phyloP scores from a whole-genome alignment of 2,797 vertebrate genomes.

The Oreochromis mossambicus region DNA sequence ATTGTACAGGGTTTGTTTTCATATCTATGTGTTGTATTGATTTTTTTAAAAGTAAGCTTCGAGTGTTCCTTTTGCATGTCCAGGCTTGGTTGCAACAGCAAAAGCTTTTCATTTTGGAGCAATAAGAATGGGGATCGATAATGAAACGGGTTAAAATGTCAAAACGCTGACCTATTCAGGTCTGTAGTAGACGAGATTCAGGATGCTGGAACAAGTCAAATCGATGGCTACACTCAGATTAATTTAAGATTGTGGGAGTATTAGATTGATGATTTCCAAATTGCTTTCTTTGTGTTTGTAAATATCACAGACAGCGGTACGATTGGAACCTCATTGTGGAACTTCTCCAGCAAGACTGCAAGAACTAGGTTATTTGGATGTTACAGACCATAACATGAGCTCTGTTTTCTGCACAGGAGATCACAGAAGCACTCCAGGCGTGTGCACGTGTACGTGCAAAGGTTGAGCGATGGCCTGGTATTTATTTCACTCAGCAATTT shows the following conservation, averaged over 20 bases:
- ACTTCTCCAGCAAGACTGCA: not conserved
- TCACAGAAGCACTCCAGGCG: constrained; percentile 19
- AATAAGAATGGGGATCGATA: not conserved
- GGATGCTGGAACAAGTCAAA: not conserved
- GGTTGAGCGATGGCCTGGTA: constrained; percentile 57
- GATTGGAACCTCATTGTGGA: not conserved
- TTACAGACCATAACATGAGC: constrained; percentile 13
- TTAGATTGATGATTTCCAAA: not conserved
- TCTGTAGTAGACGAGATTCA: not conserved
- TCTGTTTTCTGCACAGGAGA: constrained; percentile 13
- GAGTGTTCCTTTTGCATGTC: not conserved
- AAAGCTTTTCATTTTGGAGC: not conserved
- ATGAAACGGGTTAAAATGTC: not conserved
- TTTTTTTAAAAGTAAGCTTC: not conserved
- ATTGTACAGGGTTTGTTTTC: not conserved
- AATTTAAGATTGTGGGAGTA: not conserved
- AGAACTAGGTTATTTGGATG: not conserved
- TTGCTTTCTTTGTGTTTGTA: not conserved
- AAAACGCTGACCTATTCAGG: not conserved
- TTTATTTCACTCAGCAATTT: constrained; percentile 72
- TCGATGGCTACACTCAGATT: not conserved
- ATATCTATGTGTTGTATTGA: not conserved
- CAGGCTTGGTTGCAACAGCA: not conserved
- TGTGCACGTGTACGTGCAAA: not conserved
- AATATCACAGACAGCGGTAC: not conserved